Percentiles rank a stretch among this genome's conserved stretches.
These are phyloP conservation scores for Mantis religiosa DNA, from an alignment of 2,888 invertebrate genomes.

Conservation along the genomic window DNA sequence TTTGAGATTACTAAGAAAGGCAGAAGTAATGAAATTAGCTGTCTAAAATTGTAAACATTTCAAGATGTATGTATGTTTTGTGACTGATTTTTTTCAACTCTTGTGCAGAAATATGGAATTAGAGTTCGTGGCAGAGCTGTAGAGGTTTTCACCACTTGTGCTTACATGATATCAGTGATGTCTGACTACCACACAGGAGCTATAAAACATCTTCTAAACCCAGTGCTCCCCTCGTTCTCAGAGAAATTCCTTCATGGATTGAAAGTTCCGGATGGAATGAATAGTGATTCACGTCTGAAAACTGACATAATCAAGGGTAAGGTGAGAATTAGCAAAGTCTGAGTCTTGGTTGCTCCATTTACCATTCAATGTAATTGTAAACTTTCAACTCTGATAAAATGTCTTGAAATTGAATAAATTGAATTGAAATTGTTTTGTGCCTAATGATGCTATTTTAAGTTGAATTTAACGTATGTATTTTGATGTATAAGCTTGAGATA, in stretches of 20 bases:
- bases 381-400: too few relatives aligned
- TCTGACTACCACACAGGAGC: constrained; percentile 52
- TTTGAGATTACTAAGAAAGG: too few relatives aligned
- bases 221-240: constrained; percentile 63
- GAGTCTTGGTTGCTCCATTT: too few relatives aligned
- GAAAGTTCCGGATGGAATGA: constrained; percentile 50
- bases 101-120: constrained; percentile 50
- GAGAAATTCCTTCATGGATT: constrained; percentile 58
- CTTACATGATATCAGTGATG: constrained; percentile 52
- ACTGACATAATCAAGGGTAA: constrained; percentile 59
- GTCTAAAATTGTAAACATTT: background rate
- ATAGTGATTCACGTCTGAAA: constrained; percentile 58
- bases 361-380: too few relatives aligned
- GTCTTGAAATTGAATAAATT: too few relatives aligned
- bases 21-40: too few relatives aligned
- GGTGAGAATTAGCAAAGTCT: too few relatives aligned
- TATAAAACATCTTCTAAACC: constrained; percentile 56
- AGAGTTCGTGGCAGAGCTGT: constrained; percentile 62
- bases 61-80: background rate
- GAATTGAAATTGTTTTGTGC: too few relatives aligned
- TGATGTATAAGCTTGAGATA: too few relatives aligned
- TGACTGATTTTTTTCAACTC: constrained; percentile 5
- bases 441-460: too few relatives aligned
- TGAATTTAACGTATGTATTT: too few relatives aligned
- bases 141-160: constrained; percentile 60